Evolutionary conservation across 2,113 vertebrate genomes (phyloP).

Genomic region (Talpa occidentalis): DNA sequence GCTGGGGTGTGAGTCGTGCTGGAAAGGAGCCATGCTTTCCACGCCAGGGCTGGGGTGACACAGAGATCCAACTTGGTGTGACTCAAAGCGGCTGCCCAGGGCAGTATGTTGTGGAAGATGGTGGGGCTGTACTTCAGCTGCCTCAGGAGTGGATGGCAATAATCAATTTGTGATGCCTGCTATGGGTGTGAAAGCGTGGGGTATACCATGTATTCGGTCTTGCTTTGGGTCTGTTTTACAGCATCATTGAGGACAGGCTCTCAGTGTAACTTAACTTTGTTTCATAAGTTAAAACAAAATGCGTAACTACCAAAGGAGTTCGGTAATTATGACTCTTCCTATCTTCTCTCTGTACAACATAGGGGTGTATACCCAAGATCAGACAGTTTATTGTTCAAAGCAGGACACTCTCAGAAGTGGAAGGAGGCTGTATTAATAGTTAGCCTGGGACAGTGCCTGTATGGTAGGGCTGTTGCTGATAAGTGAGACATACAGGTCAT

Average conservation of each 20-base stretch:
- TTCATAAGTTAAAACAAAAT: conserved; percentile 19
- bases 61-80: not conserved
- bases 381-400: not conserved
- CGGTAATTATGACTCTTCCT: not conserved
- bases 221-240: not conserved
- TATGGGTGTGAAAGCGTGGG: not conserved
- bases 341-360: not conserved
- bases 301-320: not conserved
- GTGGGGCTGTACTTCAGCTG: not conserved
- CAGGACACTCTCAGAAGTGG: not conserved
- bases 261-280: not conserved
- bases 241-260: not conserved
- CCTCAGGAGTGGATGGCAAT: not conserved
- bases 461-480: not conserved
- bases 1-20: not conserved
- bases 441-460: not conserved
- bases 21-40: not conserved
- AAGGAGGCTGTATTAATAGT: not conserved
- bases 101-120: not conserved
- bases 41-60: not conserved
- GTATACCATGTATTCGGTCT: not conserved
- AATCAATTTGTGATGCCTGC: not conserved
- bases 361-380: not conserved
- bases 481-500: not conserved
- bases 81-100: not conserved